phyloP scores from a whole-genome alignment of 30 jellyfish, hydroid and myxozoan species.

The Turritopsis rubra region DNA sequence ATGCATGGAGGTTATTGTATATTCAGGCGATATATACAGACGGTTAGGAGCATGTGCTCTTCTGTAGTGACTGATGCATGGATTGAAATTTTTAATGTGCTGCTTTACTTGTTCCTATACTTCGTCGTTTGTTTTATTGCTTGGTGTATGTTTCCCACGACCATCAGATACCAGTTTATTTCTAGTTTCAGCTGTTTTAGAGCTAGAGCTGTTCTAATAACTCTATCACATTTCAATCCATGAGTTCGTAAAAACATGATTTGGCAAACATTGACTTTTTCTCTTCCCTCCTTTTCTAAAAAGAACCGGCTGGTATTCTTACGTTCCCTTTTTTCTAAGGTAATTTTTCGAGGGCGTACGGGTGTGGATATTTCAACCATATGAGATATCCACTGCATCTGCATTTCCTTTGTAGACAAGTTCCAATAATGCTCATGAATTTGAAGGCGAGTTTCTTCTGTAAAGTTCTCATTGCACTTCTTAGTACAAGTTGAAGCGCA shows the following conservation, averaged over 20 bases:
- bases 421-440: not conserved
- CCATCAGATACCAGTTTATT: not conserved
- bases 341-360: not conserved
- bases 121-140: not conserved
- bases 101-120: no score
- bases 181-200: no score
- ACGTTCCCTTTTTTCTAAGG: not conserved
- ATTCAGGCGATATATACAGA: not conserved
- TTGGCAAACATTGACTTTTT: not conserved
- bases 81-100: not conserved
- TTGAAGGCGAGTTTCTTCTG: no score
- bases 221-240: not conserved
- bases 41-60: constrained; percentile 2
- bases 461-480: no score
- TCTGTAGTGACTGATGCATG: constrained; percentile 2
- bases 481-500: no score
- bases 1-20: not conserved
- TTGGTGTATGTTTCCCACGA: not conserved
- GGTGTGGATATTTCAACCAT: not conserved
- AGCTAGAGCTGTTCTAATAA: not conserved
- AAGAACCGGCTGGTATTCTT: not conserved
- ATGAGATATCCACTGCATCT: not conserved
- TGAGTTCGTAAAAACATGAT: not conserved
- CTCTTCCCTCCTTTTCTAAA: not conserved
- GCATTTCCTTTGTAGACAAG: not conserved